Evolutionary conservation across 2,888 invertebrate species (phyloP), one percentile per base, ranked within the genome.

Genomic region (Heliconius erato): DNA sequence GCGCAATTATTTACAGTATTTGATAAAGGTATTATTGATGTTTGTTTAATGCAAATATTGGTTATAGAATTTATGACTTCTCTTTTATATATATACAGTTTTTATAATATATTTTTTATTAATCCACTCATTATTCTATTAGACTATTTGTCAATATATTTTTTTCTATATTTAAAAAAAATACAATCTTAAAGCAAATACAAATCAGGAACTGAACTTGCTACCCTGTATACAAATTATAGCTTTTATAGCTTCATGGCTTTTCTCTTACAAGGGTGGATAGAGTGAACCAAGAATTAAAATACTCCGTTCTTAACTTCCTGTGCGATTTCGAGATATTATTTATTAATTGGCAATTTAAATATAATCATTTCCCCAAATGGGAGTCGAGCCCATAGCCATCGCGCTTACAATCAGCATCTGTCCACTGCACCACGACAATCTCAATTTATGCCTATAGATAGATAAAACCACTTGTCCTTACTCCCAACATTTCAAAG

Each of bases 1-100:
- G 49, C 72, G 72, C 44, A 72, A 72, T 26, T 72, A 49, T 72
- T 72, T 72, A 72, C 72, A 49, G 9, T 26, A 49, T 44, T 49
- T 72, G 26, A n/a, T 44, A 71, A 71, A 44, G 71, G 2, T 6
- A 6, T 72, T 72, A 72, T 72, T 26, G 14, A 71, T 71, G 19
- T 26, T 44, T 44, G 3, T 72, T 26, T n/a, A 72, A 44, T 26
- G 3, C 16, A 49, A 72, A 72, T 72, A 72, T 49, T 44, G 3
- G 14, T 26, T 16, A 40, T 26, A 19, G 26, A 72, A 71, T 26
- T 72, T 26, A 14, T 44, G 44, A 44, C 32, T 32, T 16, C 9
- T 12, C 11, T 12, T 32, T 32, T 65, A 65, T n/a, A 65, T 26
- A 65, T n/a, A 19, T 65, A 11, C 26, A 65, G 19, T 32, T 68